Conservation (phyloP, 35 echinoderm and acorn worm species). For the Apostichopus parvimensis region DNA sequence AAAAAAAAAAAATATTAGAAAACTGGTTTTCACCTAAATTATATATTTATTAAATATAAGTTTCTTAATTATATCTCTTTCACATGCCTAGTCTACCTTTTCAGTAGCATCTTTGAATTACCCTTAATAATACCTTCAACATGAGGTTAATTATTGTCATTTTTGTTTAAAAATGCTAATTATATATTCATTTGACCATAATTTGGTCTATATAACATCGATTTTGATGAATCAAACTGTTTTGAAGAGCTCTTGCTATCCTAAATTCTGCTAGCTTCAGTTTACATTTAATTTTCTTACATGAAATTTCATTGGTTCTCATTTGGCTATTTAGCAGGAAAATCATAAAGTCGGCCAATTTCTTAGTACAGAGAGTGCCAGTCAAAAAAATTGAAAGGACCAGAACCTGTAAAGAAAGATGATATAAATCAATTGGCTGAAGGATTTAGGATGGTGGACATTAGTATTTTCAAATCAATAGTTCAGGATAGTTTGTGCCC, state of each 20-base stretch:
- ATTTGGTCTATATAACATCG: not conserved
- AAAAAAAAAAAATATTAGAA: not conserved
- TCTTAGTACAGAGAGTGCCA: not conserved
- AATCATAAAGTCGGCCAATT: not conserved
- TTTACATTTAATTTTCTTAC: not conserved
- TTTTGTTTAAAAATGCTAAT: not conserved
- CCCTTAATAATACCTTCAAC: not conserved
- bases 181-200: not conserved
- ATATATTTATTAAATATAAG: no score
- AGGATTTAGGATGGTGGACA: not conserved
- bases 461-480: not conserved
- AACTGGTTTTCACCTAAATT: not conserved
- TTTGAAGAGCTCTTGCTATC: not conserved
- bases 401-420: not conserved
- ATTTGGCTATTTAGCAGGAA: not conserved
- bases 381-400: not conserved
- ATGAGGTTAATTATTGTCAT: not conserved
- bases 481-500: not conserved
- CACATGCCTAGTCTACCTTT: not conserved
- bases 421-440: not conserved
- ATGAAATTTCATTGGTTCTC: not conserved
- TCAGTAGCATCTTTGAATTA: not conserved
- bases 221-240: not conserved
- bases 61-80: not conserved
- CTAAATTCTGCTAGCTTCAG: not conserved